Evolutionary conservation across 2,888 invertebrate species (phyloP), one percentile per base, ranked within the genome.

Genomic region (Petrolisthes manimaculis): DNA sequence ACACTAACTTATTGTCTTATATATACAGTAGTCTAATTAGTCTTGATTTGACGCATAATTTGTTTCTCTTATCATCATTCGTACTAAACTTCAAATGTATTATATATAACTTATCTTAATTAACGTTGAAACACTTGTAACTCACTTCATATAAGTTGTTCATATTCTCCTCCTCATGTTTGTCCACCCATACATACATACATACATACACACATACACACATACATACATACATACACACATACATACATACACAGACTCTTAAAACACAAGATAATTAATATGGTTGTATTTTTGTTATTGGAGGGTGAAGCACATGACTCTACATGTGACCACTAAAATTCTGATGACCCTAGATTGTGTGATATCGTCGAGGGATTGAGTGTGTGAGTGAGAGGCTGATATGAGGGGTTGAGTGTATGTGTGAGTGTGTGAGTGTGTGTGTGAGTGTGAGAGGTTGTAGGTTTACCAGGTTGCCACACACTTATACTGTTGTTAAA

Each of bases 201-300:
- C 5, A 12, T 53, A 12, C 37, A 8, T 51, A 79, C 61, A n/a
- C 74, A 86, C 71, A 86, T n/a, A 53, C 74, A 86, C 74, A 81
- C 54, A 86, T 21, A 81, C 74, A 81, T 55, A 81, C 81, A 80
- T 55, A 86, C 69, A 80, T 24, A 80, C 54, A 86, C 71, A 86
- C 69, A 84, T 5, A 75, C 75, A 56, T 21, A 84, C 75, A 71
- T 12, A 74, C 75, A 84, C 14, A 75, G 9, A 86, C 55, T 81
- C 81, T 71, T n/a, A 53, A 8, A 53, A 12, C 6, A 18, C 37
- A 5, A 84, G 14, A 82, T n/a, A 61, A 4, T 5, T 24, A 67
- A 18, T 5, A 82, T 61, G 8, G 9, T 5, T 6, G 24, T 53
- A 1, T 18, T n/a, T 53, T 55, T 14, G 4, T 5, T 4, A 69